phyloP scores from a whole-genome alignment of 2,113 vertebrate species.

The Protobothrops mucrosquamatus region DNA sequence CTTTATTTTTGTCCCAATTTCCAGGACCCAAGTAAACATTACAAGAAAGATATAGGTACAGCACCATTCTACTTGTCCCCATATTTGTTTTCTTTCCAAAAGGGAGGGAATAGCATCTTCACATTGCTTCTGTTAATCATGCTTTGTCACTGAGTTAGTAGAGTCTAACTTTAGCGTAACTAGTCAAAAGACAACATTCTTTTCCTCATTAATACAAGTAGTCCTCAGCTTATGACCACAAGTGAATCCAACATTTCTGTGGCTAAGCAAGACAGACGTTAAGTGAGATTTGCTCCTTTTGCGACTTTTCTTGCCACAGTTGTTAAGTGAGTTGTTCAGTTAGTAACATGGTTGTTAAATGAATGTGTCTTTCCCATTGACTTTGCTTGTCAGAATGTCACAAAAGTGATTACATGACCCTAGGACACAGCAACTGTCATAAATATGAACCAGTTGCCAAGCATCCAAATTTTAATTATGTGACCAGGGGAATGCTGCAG shows the following conservation, averaged over 20 bases:
- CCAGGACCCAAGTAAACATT: neutral
- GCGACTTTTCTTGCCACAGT: neutral
- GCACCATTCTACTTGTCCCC: neutral
- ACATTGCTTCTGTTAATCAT: neutral
- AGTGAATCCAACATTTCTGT: neutral
- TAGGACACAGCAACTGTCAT: neutral
- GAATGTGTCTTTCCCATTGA: neutral
- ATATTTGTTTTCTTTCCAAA: neutral
- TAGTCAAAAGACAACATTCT: neutral
- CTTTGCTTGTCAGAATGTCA: neutral
- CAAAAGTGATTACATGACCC: neutral
- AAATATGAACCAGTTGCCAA: neutral
- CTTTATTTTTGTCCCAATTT: neutral
- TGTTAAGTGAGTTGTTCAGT: neutral
- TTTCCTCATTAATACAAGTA: neutral
- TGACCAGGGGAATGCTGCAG: neutral
- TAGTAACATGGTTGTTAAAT: neutral
- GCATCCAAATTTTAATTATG: neutral
- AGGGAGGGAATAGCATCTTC: neutral
- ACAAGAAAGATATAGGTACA: neutral
- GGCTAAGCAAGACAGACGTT: neutral
- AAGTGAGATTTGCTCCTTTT: neutral
- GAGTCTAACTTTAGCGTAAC: neutral
- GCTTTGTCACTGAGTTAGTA: too few relatives aligned
- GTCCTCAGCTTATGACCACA: accelerated